These are phyloP conservation scores for Athene cunicularia DNA, from an alignment of 2,113 vertebrate genomes.

Conservation along the genomic window DNA sequence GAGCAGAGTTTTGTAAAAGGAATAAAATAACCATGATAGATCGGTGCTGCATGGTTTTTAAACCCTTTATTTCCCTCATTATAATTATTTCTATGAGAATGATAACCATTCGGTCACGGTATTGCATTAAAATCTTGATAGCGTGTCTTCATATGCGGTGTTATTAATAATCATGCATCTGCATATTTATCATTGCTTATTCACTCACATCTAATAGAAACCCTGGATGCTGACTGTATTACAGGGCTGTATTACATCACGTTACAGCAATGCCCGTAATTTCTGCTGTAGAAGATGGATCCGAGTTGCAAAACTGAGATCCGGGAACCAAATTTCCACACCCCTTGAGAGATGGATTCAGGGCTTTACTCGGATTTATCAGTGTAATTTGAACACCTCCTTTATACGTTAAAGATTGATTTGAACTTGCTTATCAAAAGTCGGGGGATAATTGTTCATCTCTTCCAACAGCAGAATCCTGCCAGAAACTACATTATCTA, in stretches of 20 bases:
- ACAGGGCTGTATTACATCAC: neutral
- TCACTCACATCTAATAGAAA: neutral
- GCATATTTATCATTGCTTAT: neutral
- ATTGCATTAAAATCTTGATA: neutral
- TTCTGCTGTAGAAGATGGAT: neutral
- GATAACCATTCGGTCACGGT: neutral
- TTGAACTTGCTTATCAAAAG: neutral
- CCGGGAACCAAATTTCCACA: neutral
- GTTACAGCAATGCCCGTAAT: neutral
- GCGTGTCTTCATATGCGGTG: neutral
- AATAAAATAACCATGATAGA: neutral
- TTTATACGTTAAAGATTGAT: neutral
- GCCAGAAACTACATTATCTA: neutral
- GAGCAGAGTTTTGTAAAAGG: neutral
- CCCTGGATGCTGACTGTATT: neutral
- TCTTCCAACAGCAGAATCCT: neutral
- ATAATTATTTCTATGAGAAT: neutral
- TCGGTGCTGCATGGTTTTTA: neutral
- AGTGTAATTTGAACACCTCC: neutral
- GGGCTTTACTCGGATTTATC: neutral
- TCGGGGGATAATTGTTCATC: neutral
- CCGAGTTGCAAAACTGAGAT: neutral
- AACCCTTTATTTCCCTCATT: neutral
- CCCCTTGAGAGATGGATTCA: neutral
- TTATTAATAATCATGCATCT: neutral